phyloP scores from a whole-genome alignment of 1,140 invertebrate genomes.

The Berghia stephanieae region DNA sequence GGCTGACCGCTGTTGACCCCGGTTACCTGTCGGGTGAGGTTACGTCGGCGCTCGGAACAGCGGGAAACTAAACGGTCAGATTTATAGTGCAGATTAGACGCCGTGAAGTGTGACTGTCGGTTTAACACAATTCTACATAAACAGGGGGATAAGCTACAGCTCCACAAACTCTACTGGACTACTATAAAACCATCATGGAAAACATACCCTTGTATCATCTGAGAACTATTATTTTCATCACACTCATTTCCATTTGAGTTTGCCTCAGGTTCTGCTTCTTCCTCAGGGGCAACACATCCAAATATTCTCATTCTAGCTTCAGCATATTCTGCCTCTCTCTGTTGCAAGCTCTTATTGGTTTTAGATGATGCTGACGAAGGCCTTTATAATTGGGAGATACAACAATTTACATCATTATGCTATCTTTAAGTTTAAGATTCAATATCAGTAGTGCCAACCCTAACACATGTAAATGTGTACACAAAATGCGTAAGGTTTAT shows the following conservation, averaged over 20 bases:
- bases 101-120: neutral
- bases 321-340: slow-evolving; percentile 87
- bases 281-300: slow-evolving; percentile 73
- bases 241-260: neutral
- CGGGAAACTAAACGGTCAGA: no score
- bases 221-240: neutral
- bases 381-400: neutral
- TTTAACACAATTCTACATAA: neutral
- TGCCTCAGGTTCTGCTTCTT: slow-evolving; percentile 18
- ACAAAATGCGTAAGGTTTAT: neutral
- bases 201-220: neutral
- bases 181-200: neutral
- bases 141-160: neutral
- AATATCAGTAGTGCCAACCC: neutral
- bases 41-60: no score
- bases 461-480: neutral
- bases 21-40: no score
- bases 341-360: slow-evolving; percentile 84
- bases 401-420: neutral
- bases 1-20: no score
- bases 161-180: neutral
- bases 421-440: no score
- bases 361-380: slow-evolving; percentile 62
- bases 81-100: no score
- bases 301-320: slow-evolving; percentile 84